phyloP scores from a whole-genome alignment of 2,797 vertebrate genomes.

The Cottoperca gobio region DNA sequence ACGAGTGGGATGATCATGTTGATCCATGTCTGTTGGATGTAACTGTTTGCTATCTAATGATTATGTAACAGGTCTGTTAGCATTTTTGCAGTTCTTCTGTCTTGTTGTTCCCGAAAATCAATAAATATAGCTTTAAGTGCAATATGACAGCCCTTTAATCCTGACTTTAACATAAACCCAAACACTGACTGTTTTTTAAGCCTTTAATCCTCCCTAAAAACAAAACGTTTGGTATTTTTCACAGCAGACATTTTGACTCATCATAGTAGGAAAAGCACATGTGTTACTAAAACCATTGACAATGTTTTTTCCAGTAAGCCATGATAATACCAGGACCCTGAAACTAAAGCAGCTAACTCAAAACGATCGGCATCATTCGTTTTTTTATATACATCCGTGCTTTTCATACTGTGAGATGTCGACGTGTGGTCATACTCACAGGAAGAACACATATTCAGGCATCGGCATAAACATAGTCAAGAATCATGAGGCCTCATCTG shows the following conservation, averaged over 20 bases:
- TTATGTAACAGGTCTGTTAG: not conserved
- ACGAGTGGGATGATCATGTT: not conserved
- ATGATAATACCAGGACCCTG: too few relatives aligned
- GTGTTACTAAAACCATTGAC: not conserved
- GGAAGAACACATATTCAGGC: not conserved
- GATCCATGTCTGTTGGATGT: not conserved
- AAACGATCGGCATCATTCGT: not conserved
- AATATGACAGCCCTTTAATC: not conserved
- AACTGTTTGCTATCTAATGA: not conserved
- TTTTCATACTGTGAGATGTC: not conserved
- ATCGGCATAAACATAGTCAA: constrained; percentile 11
- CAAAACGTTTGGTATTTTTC: not conserved
- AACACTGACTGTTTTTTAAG: not conserved
- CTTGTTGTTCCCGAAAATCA: not conserved
- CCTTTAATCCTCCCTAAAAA: not conserved
- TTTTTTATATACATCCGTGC: not conserved
- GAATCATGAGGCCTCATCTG: constrained; percentile 1
- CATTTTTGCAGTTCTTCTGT: not conserved
- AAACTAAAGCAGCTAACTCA: not conserved
- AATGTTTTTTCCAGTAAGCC: not conserved
- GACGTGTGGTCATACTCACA: not conserved
- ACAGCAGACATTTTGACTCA: not conserved
- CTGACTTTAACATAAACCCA: not conserved
- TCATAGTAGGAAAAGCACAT: not conserved
- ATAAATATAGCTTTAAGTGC: not conserved